Evolutionary conservation across 2,888 invertebrate genomes (phyloP).

Genomic region (Perdita meconis): DNA sequence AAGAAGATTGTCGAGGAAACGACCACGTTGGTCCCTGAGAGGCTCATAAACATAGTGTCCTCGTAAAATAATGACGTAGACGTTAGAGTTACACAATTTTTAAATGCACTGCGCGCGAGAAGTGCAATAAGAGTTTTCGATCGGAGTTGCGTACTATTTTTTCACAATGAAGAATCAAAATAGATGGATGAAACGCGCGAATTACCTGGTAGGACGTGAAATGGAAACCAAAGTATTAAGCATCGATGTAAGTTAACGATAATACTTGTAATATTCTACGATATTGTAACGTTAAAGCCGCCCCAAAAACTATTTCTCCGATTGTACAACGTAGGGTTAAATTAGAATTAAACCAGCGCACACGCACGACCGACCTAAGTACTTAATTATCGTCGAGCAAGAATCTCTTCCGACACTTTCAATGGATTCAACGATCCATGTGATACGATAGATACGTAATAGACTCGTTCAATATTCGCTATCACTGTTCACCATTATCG

Average conservation of each 20-base stretch:
- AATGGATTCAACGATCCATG: constrained; percentile 27
- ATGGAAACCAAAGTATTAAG: constrained; percentile 78
- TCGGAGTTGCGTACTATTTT: constrained; percentile 32
- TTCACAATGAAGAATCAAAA: constrained; percentile 54
- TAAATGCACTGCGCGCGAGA: constrained; percentile 6
- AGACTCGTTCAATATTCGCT: constrained; percentile 11
- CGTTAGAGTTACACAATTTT: constrained; percentile 5
- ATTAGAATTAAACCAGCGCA: constrained; percentile 48
- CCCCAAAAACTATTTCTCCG: constrained; percentile 53
- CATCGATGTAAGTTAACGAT: constrained; percentile 68
- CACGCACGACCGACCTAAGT: constrained; percentile 28
- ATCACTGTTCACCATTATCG: constrained; percentile 47
- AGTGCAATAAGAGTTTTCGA: constrained; percentile 38
- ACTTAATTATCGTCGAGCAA: constrained; percentile 37
- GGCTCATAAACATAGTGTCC: neutral
- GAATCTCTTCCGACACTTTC: constrained; percentile 32
- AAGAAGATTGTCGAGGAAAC: neutral
- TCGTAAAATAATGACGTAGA: neutral
- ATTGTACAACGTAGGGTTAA: constrained; percentile 66
- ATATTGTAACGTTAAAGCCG: constrained; percentile 50
- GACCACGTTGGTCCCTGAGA: neutral
- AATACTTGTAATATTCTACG: constrained; percentile 42
- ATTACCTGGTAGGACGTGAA: constrained; percentile 50
- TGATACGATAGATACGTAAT: constrained; percentile 4
- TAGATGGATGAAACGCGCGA: constrained; percentile 27